These are phyloP conservation scores for Itoplectis maculator DNA, from an alignment of 2,888 invertebrate species.

Conservation along the genomic window DNA sequence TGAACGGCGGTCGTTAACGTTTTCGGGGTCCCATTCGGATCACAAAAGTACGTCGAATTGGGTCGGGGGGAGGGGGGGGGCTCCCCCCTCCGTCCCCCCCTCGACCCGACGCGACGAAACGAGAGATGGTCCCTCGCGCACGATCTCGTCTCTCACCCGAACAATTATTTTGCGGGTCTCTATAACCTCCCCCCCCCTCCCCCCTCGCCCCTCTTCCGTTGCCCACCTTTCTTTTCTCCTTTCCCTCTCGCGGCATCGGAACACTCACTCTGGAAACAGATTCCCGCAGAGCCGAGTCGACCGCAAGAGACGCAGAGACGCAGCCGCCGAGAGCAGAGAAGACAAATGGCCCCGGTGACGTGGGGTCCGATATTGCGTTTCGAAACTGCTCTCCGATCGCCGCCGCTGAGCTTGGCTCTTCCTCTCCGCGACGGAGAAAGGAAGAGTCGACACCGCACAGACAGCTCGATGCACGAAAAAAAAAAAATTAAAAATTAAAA, in stretches of 20 bases:
- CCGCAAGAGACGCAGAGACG: constrained; percentile 68
- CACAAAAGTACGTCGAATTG: constrained; percentile 82
- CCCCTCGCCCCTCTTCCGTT: constrained; percentile 9
- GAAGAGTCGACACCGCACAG: constrained; percentile 73
- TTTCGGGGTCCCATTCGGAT: constrained; percentile 78
- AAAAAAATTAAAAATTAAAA: too few relatives aligned
- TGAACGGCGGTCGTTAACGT: constrained; percentile 80
- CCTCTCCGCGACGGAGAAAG: constrained; percentile 79
- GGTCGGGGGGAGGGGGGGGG: too few relatives aligned
- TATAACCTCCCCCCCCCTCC: constrained; percentile 49
- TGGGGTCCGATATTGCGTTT: constrained; percentile 83
- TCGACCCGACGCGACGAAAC: constrained; percentile 61
- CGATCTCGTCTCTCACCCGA: constrained; percentile 74
- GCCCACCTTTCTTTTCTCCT: constrained; percentile 62
- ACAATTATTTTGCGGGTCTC: constrained; percentile 81
- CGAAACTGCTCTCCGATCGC: constrained; percentile 76
- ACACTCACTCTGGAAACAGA: constrained; percentile 74
- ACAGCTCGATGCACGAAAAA: too few relatives aligned
- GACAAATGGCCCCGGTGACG: constrained; percentile 84
- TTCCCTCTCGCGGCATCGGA: constrained; percentile 47
- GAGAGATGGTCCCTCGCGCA: constrained; percentile 66
- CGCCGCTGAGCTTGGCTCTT: constrained; percentile 77
- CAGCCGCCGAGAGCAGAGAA: constrained; percentile 76
- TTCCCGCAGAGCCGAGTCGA: constrained; percentile 80
- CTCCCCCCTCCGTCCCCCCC: too few relatives aligned